Percentiles rank a stretch among this genome's conserved stretches.
Conservation (phyloP, 2,888 invertebrate genomes). For the Lycaena phlaeas region DNA sequence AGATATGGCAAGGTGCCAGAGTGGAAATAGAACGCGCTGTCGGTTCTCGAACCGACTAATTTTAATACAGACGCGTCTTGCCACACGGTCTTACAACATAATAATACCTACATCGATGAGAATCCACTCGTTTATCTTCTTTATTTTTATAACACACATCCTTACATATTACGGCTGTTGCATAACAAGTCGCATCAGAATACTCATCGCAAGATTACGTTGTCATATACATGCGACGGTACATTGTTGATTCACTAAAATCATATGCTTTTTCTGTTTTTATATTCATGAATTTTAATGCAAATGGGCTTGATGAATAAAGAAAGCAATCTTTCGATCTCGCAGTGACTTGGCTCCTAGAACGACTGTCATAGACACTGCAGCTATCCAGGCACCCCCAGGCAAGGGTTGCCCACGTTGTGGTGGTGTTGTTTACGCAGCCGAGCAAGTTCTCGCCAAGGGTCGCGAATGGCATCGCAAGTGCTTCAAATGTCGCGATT, state of each 20-base stretch:
- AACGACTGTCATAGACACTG: constrained; percentile 85
- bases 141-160: constrained; percentile 19
- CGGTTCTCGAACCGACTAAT: constrained; percentile 65
- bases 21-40: constrained; percentile 62
- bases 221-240: neutral
- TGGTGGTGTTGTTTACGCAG: constrained; percentile 92
- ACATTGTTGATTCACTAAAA: neutral
- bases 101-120: constrained; percentile 35
- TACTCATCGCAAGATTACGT: neutral
- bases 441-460: constrained; percentile 94
- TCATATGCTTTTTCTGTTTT: neutral
- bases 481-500: constrained; percentile 94
- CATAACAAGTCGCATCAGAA: constrained; percentile 7
- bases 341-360: constrained; percentile 82
- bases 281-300: neutral
- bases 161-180: constrained; percentile 11
- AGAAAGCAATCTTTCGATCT: neutral
- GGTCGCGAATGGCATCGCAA: constrained; percentile 94
- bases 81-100: constrained; percentile 38
- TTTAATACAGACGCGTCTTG: constrained; percentile 52
- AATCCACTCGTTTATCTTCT: constrained; percentile 25
- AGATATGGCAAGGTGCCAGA: constrained; percentile 65
- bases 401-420: constrained; percentile 93
- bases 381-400: constrained; percentile 83
- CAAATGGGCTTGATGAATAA: neutral